Percentiles rank a stretch among this genome's conserved stretches.
Conservation (phyloP, 2,113 vertebrate genomes). For the Rattus rattus region DNA sequence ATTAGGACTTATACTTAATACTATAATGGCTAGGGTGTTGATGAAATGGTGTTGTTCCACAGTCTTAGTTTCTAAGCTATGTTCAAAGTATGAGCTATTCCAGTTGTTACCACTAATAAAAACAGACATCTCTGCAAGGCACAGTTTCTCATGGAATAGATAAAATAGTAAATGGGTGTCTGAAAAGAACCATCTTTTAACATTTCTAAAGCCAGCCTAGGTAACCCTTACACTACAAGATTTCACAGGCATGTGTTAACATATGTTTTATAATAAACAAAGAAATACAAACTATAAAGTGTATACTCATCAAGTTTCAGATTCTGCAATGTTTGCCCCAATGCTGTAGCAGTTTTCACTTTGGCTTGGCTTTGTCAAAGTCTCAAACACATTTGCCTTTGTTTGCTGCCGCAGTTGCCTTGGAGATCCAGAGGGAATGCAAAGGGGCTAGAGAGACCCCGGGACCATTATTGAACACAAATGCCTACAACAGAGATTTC, state of each 20-base stretch:
- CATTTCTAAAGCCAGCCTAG: background rate
- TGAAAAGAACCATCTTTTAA: background rate
- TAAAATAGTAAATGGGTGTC: background rate
- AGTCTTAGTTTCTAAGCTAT: background rate
- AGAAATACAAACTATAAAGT: background rate
- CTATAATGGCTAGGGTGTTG: background rate
- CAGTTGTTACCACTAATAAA: background rate
- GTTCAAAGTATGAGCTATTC: background rate
- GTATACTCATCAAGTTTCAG: background rate
- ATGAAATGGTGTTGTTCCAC: background rate
- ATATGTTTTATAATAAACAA: background rate
- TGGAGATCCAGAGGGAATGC: conserved; percentile 44
- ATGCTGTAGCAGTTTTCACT: background rate
- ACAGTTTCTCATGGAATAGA: background rate
- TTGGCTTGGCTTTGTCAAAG: background rate
- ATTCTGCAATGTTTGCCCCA: background rate
- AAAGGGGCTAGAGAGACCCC: conserved; percentile 49
- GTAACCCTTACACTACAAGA: background rate
- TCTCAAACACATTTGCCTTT: background rate
- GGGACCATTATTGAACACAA: conserved; percentile 28
- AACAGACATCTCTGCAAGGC: background rate
- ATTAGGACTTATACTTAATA: background rate
- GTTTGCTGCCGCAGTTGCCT: conserved; percentile 50
- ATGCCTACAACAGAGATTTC: conserved; percentile 72
- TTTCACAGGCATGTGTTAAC: background rate